Evolutionary conservation across 2,113 vertebrate genomes (phyloP).

Genomic region (Chunga burmeisteri): DNA sequence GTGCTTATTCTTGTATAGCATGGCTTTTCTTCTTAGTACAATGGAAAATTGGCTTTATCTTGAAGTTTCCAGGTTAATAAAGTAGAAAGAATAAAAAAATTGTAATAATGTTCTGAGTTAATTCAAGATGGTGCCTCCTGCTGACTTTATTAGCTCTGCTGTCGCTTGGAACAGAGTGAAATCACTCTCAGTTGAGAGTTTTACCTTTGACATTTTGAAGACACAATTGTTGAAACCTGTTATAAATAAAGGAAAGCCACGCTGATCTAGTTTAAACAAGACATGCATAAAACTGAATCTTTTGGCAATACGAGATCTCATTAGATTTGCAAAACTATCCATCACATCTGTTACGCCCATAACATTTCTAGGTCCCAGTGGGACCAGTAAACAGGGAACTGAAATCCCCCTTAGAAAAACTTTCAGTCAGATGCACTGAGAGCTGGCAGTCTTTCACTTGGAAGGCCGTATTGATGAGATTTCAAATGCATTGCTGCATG

Average conservation of each 20-base stretch:
- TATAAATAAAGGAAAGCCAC: not conserved
- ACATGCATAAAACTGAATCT: not conserved
- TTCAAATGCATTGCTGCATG: rapidly evolving
- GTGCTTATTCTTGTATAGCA: not conserved
- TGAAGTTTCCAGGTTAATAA: not conserved
- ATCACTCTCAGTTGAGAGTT: not conserved
- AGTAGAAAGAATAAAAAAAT: not conserved
- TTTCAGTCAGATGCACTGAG: not conserved
- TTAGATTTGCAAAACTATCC: not conserved
- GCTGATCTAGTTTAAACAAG: not conserved
- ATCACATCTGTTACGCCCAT: not conserved
- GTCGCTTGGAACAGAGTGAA: not conserved
- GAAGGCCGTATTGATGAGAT: not conserved
- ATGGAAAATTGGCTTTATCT: not conserved
- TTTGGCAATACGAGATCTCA: not conserved
- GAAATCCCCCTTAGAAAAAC: not conserved
- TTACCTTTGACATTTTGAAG: not conserved
- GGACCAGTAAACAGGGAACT: not conserved
- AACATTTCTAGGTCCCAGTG: not conserved
- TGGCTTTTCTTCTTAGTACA: not conserved
- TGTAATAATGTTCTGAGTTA: not conserved
- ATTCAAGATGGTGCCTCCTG: not conserved
- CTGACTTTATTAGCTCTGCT: not conserved
- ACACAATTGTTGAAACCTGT: not conserved
- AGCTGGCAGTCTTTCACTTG: not conserved